A percentile compares a stretch with the other conserved stretches of the same genome.
These are phyloP conservation scores for Drosophila sp. DNA, from an alignment of 1,140 invertebrate genomes.

Conservation along the genomic window DNA sequence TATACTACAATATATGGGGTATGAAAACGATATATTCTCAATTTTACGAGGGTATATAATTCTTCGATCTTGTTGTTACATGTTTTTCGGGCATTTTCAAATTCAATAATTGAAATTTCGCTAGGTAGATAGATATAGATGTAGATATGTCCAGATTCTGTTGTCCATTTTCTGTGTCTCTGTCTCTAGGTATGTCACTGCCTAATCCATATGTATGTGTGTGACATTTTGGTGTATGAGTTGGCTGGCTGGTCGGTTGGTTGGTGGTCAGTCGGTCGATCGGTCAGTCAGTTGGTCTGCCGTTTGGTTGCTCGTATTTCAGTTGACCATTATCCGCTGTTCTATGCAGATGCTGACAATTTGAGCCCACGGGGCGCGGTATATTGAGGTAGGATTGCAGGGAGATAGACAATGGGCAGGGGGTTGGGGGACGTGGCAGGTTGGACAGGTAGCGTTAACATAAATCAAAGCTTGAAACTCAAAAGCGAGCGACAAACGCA, in stretches of 20 bases:
- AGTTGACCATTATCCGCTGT: conserved; percentile 71
- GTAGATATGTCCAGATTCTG: no score
- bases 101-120: no score
- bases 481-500: conserved; percentile 73
- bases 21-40: no score
- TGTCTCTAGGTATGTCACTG: not conserved
- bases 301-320: conserved; percentile 62
- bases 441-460: conserved; percentile 64
- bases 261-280: not conserved
- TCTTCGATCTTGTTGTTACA: no score
- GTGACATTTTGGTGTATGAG: conserved; percentile 22
- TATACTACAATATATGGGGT: no score
- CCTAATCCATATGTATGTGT: not conserved
- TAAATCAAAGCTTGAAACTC: conserved; percentile 73
- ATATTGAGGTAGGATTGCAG: not conserved
- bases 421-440: not conserved
- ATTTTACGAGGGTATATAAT: no score
- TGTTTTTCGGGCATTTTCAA: no score
- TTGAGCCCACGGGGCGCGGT: conserved; percentile 35
- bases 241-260: not conserved
- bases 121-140: no score
- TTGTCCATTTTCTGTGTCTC: no score
- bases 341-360: conserved; percentile 71
- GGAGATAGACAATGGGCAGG: no score
- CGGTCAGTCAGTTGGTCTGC: conserved; percentile 2